These are phyloP conservation scores for Ceriagrion tenellum DNA, from an alignment of 2,888 invertebrate species.

Conservation along the genomic window DNA sequence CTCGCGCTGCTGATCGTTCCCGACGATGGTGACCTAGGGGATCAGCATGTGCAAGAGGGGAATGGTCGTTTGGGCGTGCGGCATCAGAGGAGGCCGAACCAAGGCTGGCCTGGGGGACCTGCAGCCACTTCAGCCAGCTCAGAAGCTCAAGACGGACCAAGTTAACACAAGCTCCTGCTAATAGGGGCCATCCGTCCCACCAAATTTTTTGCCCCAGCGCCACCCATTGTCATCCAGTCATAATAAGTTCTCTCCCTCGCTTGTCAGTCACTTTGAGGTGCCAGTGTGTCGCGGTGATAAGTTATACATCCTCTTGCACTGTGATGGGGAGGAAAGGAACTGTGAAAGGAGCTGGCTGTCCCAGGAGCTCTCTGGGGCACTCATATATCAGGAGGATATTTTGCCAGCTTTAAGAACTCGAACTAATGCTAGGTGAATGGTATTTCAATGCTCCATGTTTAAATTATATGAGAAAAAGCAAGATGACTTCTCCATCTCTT, in stretches of 20 bases:
- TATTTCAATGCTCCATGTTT: conserved; percentile 45
- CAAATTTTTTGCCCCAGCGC: background rate
- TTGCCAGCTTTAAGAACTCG: conserved; percentile 44
- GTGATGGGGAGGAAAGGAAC: background rate
- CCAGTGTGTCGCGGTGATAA: background rate
- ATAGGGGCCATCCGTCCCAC: conserved; percentile 54
- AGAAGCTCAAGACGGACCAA: conserved; percentile 54
- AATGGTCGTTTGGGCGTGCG: conserved; percentile 5
- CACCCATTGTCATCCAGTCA: background rate
- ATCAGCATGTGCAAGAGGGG: background rate
- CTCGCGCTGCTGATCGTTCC: conserved; percentile 83
- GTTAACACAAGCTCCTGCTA: conserved; percentile 62
- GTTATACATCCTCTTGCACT: background rate
- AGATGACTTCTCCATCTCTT: conserved; percentile 31
- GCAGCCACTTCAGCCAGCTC: conserved; percentile 12
- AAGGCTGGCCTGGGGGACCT: conserved; percentile 33
- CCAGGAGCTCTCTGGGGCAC: background rate
- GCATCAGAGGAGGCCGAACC: conserved; percentile 55
- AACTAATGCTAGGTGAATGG: conserved; percentile 33
- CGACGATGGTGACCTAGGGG: conserved; percentile 3
- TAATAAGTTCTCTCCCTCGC: conserved; percentile 11
- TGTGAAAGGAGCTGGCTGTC: background rate
- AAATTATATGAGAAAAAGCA: background rate
- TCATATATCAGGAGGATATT: conserved; percentile 11
- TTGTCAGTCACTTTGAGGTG: conserved; percentile 13